Conservation (phyloP, 2,797 vertebrate genomes). For the Rousettus madagascariensis region DNA sequence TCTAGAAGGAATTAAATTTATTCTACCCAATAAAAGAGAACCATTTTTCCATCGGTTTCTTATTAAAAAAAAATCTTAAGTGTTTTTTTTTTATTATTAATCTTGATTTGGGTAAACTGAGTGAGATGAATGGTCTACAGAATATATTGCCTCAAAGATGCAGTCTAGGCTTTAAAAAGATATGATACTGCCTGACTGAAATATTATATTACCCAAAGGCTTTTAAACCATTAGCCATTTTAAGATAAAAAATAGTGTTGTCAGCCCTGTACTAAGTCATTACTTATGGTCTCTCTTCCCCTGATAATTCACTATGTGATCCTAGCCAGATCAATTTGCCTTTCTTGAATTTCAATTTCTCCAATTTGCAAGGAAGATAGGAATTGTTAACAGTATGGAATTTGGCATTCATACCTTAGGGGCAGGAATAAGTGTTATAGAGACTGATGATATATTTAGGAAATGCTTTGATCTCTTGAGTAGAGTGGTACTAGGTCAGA, state of each 20-base stretch:
- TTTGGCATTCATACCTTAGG: not conserved
- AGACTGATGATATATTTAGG: constrained; percentile 3
- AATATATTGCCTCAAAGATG: not conserved
- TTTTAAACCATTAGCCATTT: constrained; percentile 21
- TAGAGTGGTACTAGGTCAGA: not conserved
- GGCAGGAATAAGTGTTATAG: not conserved
- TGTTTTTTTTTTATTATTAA: not conserved
- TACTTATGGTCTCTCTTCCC: constrained; percentile 11
- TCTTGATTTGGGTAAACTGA: constrained; percentile 16
- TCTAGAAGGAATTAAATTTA: not conserved
- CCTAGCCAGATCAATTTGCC: not conserved
- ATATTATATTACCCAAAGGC: constrained; percentile 19
- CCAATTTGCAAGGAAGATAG: constrained; percentile 17
- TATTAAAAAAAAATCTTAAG: not conserved
- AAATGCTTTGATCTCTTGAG: constrained; percentile 3
- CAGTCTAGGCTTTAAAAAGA: not conserved
- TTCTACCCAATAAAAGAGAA: not conserved
- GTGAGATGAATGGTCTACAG: not conserved
- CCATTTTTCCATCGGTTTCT: not conserved
- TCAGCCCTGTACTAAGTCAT: constrained; percentile 33
- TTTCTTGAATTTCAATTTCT: constrained; percentile 45
- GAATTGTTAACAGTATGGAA: constrained; percentile 23
- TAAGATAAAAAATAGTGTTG: constrained; percentile 47
- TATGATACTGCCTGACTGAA: not conserved
- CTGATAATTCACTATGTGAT: constrained; percentile 35